Percentiles rank a stretch among this genome's conserved stretches.
Conservation (phyloP, 2,797 vertebrate species). For the Vespertilio murinus region DNA sequence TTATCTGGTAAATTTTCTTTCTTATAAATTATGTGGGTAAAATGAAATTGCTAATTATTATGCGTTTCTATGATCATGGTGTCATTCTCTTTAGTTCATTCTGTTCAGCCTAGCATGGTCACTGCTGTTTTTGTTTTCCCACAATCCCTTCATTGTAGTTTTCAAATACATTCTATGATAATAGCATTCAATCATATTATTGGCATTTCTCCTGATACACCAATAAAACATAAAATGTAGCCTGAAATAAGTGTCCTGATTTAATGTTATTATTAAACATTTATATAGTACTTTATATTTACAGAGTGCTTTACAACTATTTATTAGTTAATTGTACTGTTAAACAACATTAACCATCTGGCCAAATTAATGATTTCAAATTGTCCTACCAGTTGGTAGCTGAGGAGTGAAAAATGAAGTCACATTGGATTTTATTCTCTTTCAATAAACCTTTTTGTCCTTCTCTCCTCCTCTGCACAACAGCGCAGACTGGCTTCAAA, state of each 20-base stretch:
- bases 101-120: not conserved
- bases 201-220: conserved; percentile 50
- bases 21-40: not conserved
- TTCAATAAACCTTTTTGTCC: not conserved
- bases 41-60: not conserved
- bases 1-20: conserved; percentile 2
- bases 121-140: conserved; percentile 29
- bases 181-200: conserved; percentile 50
- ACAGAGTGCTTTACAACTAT: conserved; percentile 62
- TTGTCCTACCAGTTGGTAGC: conserved; percentile 59
- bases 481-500: not conserved
- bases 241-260: conserved; percentile 49
- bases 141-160: conserved; percentile 15
- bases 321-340: conserved; percentile 68
- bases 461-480: not conserved
- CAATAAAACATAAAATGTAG: conserved; percentile 62
- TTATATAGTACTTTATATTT: conserved; percentile 69
- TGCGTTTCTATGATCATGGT: not conserved
- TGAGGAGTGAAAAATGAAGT: conserved; percentile 46
- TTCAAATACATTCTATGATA: conserved; percentile 5
- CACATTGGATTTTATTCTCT: conserved; percentile 45
- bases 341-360: conserved; percentile 72
- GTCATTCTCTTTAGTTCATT: not conserved
- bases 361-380: conserved; percentile 67
- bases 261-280: conserved; percentile 67